A percentile compares a stretch with the other conserved stretches of the same genome.
Evolutionary conservation across 1,140 invertebrate species (phyloP).

Genomic region (Cotesia chilonis): DNA sequence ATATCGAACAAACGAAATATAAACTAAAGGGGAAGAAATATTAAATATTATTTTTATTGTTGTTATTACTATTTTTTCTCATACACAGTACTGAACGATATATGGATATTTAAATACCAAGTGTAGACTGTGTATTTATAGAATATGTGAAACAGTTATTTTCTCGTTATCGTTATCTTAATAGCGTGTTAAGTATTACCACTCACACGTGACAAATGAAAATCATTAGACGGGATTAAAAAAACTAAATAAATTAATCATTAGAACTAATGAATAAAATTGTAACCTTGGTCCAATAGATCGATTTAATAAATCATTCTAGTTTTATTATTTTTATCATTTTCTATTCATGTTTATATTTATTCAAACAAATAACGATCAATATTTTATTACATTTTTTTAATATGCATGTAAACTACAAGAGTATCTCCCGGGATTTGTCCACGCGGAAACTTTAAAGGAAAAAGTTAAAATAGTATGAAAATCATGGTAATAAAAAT

Average conservation of each 20-base stretch:
- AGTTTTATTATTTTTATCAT: no score
- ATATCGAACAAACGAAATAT: no score
- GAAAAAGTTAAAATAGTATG: background rate
- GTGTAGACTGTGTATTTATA: conserved; percentile 18
- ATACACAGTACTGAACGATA: background rate
- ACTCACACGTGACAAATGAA: background rate
- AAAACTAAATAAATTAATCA: background rate
- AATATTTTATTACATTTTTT: no score
- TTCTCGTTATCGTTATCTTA: conserved; percentile 28
- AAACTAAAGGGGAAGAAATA: no score
- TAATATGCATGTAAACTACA: no score
- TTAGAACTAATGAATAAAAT: no score
- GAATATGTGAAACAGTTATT: conserved; percentile 20
- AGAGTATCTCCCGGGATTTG: background rate
- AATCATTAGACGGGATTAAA: conserved; percentile 4
- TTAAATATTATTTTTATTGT: background rate
- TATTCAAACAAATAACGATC: background rate
- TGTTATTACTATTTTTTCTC: background rate
- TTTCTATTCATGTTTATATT: background rate
- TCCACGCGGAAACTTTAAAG: background rate
- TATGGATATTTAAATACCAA: background rate
- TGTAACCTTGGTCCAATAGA: no score
- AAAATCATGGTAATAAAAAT: background rate
- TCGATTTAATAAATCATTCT: no score
- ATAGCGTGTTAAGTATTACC: conserved; percentile 16